Evolutionary conservation across 1,140 invertebrate species (phyloP).

Genomic region (Kradibia gibbosae): DNA sequence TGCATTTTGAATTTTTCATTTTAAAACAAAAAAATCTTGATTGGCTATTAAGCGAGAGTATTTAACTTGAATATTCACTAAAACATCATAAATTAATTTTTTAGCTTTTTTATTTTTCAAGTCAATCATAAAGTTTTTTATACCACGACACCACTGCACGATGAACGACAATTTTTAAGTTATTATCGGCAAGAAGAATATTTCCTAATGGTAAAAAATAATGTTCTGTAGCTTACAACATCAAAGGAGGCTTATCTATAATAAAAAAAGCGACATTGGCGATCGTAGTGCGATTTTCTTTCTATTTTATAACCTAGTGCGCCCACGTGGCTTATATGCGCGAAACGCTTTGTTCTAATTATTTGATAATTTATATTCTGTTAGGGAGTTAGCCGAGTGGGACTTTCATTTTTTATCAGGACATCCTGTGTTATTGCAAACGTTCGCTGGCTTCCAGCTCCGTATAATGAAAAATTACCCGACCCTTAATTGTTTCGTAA

Average conservation of each 20-base stretch:
- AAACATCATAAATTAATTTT: background rate
- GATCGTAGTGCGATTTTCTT: slow-evolving; percentile 20
- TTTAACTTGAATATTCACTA: background rate
- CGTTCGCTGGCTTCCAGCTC: slow-evolving; percentile 18
- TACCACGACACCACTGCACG: background rate
- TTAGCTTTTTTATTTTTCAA: background rate
- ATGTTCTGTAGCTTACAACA: background rate
- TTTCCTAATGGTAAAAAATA: slow-evolving; percentile 3
- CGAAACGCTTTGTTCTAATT: slow-evolving; percentile 55
- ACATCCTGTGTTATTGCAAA: slow-evolving; percentile 51
- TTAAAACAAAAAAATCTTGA: background rate
- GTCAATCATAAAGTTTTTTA: background rate
- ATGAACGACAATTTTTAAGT: background rate
- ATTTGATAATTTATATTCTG: slow-evolving; percentile 66
- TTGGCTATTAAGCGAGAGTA: background rate
- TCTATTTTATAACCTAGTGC: slow-evolving; percentile 23
- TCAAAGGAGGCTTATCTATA: background rate
- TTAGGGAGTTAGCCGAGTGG: slow-evolving; percentile 52
- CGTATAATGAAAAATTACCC: slow-evolving; percentile 42
- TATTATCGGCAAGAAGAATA: background rate
- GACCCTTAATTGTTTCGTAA: slow-evolving; percentile 62
- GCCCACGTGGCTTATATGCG: background rate
- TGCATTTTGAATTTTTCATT: background rate
- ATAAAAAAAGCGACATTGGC: background rate
- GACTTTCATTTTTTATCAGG: slow-evolving; percentile 63